Conservation (phyloP, 2,113 vertebrate species). For the Hydropotes inermis region DNA sequence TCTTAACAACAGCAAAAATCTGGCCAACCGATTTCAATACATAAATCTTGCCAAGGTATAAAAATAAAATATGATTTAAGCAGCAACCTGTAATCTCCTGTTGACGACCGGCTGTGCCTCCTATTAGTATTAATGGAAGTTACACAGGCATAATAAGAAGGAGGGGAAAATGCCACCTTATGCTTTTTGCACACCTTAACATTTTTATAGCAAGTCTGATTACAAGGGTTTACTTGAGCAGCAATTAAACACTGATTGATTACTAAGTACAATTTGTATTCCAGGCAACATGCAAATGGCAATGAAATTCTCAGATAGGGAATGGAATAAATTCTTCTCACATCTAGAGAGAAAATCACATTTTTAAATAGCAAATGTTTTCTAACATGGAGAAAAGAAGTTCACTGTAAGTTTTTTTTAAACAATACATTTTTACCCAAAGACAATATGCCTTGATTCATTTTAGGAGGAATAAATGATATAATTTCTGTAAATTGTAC, state of each 20-base stretch:
- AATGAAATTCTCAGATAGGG: slow-evolving; percentile 57
- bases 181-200: slow-evolving; percentile 70
- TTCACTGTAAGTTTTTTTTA: background rate
- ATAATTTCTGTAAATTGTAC: background rate
- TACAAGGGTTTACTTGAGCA: slow-evolving; percentile 74
- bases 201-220: slow-evolving; percentile 72
- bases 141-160: slow-evolving; percentile 68
- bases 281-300: slow-evolving; percentile 69
- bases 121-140: slow-evolving; percentile 75
- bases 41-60: slow-evolving; percentile 67
- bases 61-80: slow-evolving; percentile 75
- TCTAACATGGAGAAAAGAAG: background rate
- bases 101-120: slow-evolving; percentile 71
- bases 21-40: slow-evolving; percentile 71
- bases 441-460: slow-evolving; percentile 12
- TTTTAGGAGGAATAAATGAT: slow-evolving; percentile 12
- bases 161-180: slow-evolving; percentile 71
- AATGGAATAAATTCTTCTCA: slow-evolving; percentile 56
- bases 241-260: slow-evolving; percentile 77
- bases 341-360: slow-evolving; percentile 13
- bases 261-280: slow-evolving; percentile 72
- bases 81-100: slow-evolving; percentile 71
- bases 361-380: slow-evolving; percentile 22
- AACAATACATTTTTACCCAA: slow-evolving; percentile 10
- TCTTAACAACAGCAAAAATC: slow-evolving; percentile 68